Conservation (phyloP, 2,113 vertebrate species). For the Pithys albifrons region DNA sequence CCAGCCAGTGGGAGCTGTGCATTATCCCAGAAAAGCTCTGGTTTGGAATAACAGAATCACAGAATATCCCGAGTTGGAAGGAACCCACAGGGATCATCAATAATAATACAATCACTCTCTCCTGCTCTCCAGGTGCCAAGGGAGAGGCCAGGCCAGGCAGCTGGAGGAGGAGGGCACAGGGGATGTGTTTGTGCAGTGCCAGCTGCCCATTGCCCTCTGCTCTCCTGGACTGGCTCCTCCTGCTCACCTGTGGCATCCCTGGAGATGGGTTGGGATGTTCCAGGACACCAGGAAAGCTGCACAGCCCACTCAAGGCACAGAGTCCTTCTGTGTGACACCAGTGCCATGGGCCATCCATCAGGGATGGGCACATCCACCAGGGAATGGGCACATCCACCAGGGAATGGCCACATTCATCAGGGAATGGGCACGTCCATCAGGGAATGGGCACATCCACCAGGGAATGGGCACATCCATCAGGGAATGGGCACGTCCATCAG, state of each 20-base stretch:
- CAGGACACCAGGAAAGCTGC: neutral
- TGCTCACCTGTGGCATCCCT: neutral
- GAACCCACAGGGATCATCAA: neutral
- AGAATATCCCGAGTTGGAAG: neutral
- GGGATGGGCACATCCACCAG: neutral
- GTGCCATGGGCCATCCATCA: rapidly evolving
- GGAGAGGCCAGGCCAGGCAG: neutral
- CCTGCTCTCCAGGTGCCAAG: neutral
- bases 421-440: neutral
- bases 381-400: neutral
- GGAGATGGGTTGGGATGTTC: neutral
- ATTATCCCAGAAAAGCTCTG: neutral
- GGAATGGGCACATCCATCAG: neutral
- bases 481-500: neutral
- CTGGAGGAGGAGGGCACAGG: neutral
- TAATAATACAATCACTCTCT: neutral
- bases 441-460: neutral
- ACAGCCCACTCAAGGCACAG: neutral
- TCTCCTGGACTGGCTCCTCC: neutral
- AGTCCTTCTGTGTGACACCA: neutral
- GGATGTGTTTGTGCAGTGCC: neutral
- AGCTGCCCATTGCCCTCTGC: neutral
- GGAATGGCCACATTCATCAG: neutral
- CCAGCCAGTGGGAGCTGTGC: neutral
- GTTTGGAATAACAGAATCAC: neutral